Percentiles rank a stretch among this genome's conserved stretches.
Conservation (phyloP, 1,140 invertebrate species). For the Megalopta genalis region DNA sequence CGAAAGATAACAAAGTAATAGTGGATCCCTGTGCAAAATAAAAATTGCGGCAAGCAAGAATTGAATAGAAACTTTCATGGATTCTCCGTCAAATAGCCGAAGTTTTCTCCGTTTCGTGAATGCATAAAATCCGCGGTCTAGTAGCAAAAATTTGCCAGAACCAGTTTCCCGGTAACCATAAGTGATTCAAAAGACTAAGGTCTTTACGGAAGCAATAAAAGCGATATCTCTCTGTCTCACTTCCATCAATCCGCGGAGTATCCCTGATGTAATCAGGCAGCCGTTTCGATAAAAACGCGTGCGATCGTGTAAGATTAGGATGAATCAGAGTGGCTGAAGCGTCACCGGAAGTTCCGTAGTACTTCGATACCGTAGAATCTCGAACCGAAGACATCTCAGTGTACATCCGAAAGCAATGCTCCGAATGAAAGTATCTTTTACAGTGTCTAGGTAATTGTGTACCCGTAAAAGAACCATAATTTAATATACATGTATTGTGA, state of each 20-base stretch:
- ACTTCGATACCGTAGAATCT: no score
- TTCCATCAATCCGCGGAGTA: neutral
- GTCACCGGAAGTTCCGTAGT: neutral
- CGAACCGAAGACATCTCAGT: slow-evolving; percentile 8
- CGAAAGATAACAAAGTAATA: no score
- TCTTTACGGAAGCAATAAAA: slow-evolving; percentile 19
- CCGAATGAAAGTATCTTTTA: slow-evolving; percentile 66
- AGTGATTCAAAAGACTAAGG: no score
- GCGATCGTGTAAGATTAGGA: slow-evolving; percentile 26
- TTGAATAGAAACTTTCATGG: no score
- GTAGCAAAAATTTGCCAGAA: no score
- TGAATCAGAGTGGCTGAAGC: slow-evolving; percentile 10
- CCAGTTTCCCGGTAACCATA: no score
- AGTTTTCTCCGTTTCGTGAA: no score
- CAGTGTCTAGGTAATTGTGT: slow-evolving; percentile 55
- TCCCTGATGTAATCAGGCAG: slow-evolving; percentile 38
- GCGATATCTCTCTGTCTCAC: slow-evolving; percentile 12
- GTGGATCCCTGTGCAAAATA: no score
- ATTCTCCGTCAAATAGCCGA: no score
- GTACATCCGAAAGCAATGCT: slow-evolving; percentile 55
- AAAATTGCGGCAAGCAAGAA: no score
- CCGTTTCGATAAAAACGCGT: slow-evolving; percentile 22
- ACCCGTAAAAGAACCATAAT: slow-evolving; percentile 51
- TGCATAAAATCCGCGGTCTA: no score
- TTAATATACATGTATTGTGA: slow-evolving; percentile 65